These are phyloP conservation scores for Xiphorhynchus erythropygius DNA, from an alignment of 2,797 vertebrate species.

Conservation along the genomic window DNA sequence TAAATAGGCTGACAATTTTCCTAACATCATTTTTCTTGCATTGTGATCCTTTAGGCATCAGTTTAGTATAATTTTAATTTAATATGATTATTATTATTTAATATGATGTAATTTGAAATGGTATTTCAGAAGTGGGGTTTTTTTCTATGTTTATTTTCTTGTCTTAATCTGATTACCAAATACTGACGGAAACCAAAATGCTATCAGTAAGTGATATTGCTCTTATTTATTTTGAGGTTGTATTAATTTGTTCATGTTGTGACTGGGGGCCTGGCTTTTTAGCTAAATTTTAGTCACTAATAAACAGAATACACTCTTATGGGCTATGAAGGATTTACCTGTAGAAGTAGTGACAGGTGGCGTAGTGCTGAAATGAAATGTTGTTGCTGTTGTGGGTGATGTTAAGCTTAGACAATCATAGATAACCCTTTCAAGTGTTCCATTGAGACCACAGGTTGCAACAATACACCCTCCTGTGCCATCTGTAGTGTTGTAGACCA, in stretches of 20 bases:
- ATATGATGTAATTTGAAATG: neutral
- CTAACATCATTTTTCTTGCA: neutral
- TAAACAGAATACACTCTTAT: neutral
- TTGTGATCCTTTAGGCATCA: neutral
- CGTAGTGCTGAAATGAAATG: constrained; percentile 41
- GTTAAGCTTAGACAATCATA: constrained; percentile 41
- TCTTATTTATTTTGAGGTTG: neutral
- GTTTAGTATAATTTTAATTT: neutral
- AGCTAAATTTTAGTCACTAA: neutral
- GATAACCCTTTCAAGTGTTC: constrained; percentile 69
- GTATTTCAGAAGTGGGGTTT: neutral
- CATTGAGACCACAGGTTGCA: constrained; percentile 78
- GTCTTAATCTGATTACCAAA: neutral
- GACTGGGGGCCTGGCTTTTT: neutral
- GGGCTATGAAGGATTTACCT: constrained; percentile 37
- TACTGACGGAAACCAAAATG: neutral
- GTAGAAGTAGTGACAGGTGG: neutral
- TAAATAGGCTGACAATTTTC: neutral
- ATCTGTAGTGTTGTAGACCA: constrained; percentile 83
- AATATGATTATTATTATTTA: neutral
- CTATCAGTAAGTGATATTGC: neutral
- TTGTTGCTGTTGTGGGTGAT: constrained; percentile 1
- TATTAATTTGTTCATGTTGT: neutral
- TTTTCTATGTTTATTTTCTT: neutral
- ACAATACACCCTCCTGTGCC: constrained; percentile 82